phyloP scores from a whole-genome alignment of 2,113 vertebrate species.

The Pelecanoides urinatrix region DNA sequence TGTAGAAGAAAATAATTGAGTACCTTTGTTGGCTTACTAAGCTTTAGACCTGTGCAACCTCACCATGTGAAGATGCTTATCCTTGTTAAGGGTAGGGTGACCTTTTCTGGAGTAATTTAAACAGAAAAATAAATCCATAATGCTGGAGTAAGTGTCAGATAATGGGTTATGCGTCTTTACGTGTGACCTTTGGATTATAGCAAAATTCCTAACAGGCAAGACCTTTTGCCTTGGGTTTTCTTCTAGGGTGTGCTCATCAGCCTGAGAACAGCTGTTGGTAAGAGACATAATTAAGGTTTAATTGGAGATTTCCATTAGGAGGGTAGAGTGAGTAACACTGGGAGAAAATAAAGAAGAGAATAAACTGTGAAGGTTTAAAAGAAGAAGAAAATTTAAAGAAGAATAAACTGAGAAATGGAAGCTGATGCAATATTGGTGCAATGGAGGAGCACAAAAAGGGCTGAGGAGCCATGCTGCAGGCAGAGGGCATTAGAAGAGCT shows the following conservation, averaged over 20 bases:
- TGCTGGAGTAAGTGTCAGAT: neutral
- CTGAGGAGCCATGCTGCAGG: neutral
- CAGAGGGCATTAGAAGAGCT: neutral
- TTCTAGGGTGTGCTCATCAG: neutral
- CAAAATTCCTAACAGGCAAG: neutral
- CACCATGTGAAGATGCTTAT: neutral
- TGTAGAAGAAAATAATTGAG: neutral
- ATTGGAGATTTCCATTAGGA: slow-evolving; percentile 15
- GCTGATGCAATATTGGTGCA: neutral
- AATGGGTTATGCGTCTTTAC: neutral
- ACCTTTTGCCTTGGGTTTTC: neutral
- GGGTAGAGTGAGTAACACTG: neutral
- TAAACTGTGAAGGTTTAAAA: neutral
- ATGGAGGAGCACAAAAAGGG: neutral
- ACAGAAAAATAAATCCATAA: neutral
- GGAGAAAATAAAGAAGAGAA: neutral
- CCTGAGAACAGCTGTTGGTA: slow-evolving; percentile 6
- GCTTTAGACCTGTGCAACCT: neutral
- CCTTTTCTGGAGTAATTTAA: neutral
- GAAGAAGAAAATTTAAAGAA: neutral
- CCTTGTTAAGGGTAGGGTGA: neutral
- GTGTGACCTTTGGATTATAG: neutral
- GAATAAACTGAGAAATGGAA: neutral
- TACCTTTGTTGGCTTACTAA: neutral
- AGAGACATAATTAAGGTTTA: slow-evolving; percentile 7